These are phyloP conservation scores for Zaprionus tsacasi DNA, from an alignment of 1,140 invertebrate species.

Conservation along the genomic window DNA sequence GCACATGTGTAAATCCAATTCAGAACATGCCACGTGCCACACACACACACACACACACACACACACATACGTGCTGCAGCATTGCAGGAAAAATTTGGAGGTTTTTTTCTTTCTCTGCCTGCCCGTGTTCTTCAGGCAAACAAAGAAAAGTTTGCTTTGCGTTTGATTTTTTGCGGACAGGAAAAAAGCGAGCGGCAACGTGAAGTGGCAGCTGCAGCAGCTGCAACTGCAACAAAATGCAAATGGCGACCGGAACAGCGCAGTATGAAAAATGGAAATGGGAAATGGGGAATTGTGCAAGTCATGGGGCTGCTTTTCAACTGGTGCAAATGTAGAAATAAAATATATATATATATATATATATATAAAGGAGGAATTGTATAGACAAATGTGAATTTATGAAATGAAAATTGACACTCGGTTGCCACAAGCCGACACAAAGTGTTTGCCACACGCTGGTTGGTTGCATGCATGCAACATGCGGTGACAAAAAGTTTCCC, in stretches of 20 bases:
- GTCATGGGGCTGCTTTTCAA: conserved; percentile 28
- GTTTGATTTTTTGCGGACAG: conserved; percentile 50
- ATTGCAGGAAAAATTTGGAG: conserved; percentile 44
- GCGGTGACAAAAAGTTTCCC: conserved; percentile 35
- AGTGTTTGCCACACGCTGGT: conserved; percentile 4
- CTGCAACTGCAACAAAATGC: conserved; percentile 54
- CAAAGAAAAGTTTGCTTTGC: conserved; percentile 49
- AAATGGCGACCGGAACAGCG: conserved; percentile 29
- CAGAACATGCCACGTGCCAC: conserved; percentile 74
- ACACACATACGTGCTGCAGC: conserved; percentile 17
- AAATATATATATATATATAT: conserved; percentile 37
- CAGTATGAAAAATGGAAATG: not conserved
- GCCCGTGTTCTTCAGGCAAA: conserved; percentile 16
- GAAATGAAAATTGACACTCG: conserved; percentile 43
- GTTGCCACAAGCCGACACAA: not conserved
- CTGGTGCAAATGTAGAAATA: conserved; percentile 49
- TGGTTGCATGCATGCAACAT: conserved; percentile 30
- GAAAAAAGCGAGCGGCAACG: conserved; percentile 15
- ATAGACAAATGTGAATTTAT: conserved; percentile 36
- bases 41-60: not conserved
- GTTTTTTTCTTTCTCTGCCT: conserved; percentile 1
- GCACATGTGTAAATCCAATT: conserved; percentile 80
- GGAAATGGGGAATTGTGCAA: conserved; percentile 25
- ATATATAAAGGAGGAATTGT: not conserved
- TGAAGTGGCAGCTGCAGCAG: conserved; percentile 23